Evolutionary conservation across 2,888 invertebrate species (phyloP), one percentile per base, ranked within the genome.

Genomic region (Ochropleura plecta): DNA sequence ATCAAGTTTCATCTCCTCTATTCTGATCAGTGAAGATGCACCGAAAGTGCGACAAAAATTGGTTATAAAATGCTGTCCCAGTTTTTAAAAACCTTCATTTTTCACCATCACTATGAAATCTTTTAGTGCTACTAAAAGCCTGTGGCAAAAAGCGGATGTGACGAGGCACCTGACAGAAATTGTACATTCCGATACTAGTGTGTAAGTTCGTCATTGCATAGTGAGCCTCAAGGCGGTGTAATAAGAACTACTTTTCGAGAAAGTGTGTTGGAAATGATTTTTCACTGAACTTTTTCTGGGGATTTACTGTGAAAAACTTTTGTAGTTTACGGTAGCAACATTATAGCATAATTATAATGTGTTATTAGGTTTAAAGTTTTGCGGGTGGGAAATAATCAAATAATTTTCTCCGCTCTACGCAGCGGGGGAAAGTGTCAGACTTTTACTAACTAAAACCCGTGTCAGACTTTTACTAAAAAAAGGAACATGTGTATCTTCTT

Each of bases 51-150:
- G 14, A 8, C 10, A 44, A 65, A 72, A 57, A 55, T 5, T 1
- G n/a, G n/a, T 8, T 5, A 49, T 6, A 12, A 49, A 73, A 60
- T 60, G 40, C 18, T 16, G 14, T 8, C 7, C 16, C 14, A 40
- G 20, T 57, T 64, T 76, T 76, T 57, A 66, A 78, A 66, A 78
- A 49, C 40, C 30, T 66, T 62, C 60, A 44, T 18, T 55, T 69
- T 62, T 62, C 78, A 40, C 64, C 65, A 51, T 70, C 70, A 46
- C 64, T 49, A 68, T 30, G 51, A 64, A 48, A 48, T 55, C 67
- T 64, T 59, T 79, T 74, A 73, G 73, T 66, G 60, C 53, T 40
- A 71, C 75, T 79, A 75, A 75, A 74, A 74, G 79, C 74, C 18
- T 49, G 40, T 0, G 18, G 60, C 49, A 55, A 68, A 68, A 79